Evolutionary conservation across 2,888 invertebrate species (phyloP).

Genomic region (Platycheirus rosarum): DNA sequence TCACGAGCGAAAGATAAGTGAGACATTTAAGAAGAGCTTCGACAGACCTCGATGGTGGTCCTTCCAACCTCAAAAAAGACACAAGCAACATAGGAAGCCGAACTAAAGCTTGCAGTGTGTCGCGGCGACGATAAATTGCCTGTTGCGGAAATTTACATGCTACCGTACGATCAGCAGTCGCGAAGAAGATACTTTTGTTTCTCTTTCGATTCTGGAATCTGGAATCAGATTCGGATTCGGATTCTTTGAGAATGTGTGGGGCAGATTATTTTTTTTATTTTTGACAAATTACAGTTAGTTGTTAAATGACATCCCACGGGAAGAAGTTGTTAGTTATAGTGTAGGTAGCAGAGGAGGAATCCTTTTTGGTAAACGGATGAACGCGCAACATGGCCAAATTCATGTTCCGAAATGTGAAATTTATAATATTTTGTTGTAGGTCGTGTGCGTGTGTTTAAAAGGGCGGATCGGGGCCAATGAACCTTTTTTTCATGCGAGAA

Average conservation of each 20-base stretch:
- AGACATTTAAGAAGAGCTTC: conserved; percentile 68
- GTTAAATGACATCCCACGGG: conserved; percentile 49
- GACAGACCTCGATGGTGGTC: conserved; percentile 70
- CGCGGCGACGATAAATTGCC: conserved; percentile 61
- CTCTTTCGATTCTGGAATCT: conserved; percentile 9
- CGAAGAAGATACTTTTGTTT: conserved; percentile 3
- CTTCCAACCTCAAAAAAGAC: not conserved
- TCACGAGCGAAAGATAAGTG: conserved; percentile 68
- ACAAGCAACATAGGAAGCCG: conserved; percentile 5
- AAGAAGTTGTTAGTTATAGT: conserved; percentile 9
- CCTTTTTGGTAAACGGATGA: conserved; percentile 21
- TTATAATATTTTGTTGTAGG: conserved; percentile 47
- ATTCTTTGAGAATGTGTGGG: conserved; percentile 51
- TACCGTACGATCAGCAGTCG: conserved; percentile 60
- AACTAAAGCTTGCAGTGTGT: conserved; percentile 32
- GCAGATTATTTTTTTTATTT: conserved; percentile 37
- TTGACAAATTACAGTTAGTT: conserved; percentile 69
- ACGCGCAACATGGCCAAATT: conserved; percentile 47
- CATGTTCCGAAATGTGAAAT: conserved; percentile 52
- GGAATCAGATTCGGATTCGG: conserved; percentile 39
- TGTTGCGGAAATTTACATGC: conserved; percentile 69
- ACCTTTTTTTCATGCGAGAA: conserved; percentile 9
- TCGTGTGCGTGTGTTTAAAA: conserved; percentile 7
- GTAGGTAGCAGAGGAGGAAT: conserved; percentile 1
- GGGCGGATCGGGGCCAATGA: conserved; percentile 30